Percentiles rank a stretch among this genome's conserved stretches.
phyloP scores from a whole-genome alignment of 2,113 vertebrate genomes.

The Lota lota region DNA sequence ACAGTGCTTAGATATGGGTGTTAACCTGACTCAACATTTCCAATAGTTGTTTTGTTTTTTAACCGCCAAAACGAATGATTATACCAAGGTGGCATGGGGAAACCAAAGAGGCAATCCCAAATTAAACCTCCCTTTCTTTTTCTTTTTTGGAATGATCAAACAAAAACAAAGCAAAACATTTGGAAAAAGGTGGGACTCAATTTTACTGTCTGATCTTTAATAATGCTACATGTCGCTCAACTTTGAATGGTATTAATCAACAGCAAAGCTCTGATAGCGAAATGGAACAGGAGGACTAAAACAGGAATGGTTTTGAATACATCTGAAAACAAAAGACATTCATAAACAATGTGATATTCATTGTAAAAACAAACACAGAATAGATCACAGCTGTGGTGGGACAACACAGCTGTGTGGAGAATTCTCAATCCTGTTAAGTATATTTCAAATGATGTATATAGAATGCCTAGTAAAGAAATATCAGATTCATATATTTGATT shows the following conservation, averaged over 20 bases:
- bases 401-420: conserved; percentile 26
- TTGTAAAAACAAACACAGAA: conserved; percentile 12
- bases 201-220: conserved; percentile 21
- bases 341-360: conserved; percentile 38
- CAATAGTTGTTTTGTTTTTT: conserved; percentile 35
- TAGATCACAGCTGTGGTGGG: conserved; percentile 26
- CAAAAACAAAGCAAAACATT: background rate
- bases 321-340: conserved; percentile 21
- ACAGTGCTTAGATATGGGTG: conserved; percentile 87
- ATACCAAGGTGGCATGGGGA: conserved; percentile 40
- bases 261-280: conserved; percentile 31
- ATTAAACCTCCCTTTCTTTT: conserved; percentile 8
- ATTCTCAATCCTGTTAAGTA: conserved; percentile 24
- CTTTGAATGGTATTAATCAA: conserved; percentile 47
- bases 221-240: conserved; percentile 68
- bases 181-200: conserved; percentile 17
- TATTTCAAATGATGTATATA: conserved; percentile 47
- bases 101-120: conserved; percentile 27
- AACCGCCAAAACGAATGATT: conserved; percentile 65
- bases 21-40: conserved; percentile 47
- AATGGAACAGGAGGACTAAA: conserved; percentile 13
- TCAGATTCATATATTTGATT: conserved; percentile 45
- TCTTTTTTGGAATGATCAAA: conserved; percentile 2
- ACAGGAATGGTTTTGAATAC: conserved; percentile 5
- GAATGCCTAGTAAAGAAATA: conserved; percentile 56